Evolutionary conservation across 2,888 invertebrate genomes (phyloP).

Genomic region (Cryptocephalus moraei): DNA sequence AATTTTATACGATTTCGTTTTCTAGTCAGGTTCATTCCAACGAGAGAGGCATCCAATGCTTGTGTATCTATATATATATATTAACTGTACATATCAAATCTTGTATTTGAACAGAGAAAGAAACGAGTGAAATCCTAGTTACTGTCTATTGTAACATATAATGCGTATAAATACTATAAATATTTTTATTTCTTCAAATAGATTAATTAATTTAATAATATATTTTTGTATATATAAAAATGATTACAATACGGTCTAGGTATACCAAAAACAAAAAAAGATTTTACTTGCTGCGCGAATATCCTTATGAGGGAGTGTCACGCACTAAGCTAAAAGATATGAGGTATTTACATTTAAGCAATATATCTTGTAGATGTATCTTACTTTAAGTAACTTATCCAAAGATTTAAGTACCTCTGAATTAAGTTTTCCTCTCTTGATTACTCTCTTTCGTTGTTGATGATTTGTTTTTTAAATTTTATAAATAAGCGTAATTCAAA

Average conservation of each 20-base stretch:
- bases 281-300: slow-evolving; percentile 16
- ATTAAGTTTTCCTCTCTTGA: slow-evolving; percentile 1
- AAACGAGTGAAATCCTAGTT: slow-evolving; percentile 27
- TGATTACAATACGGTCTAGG: slow-evolving; percentile 36
- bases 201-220: slow-evolving; percentile 17
- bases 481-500: background rate
- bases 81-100: slow-evolving; percentile 4
- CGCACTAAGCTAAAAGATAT: slow-evolving; percentile 10
- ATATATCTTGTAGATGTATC: slow-evolving; percentile 16
- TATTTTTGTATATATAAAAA: slow-evolving; percentile 31
- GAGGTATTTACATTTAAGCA: slow-evolving; percentile 19
- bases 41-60: slow-evolving; percentile 22
- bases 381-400: background rate
- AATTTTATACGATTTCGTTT: slow-evolving; percentile 10
- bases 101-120: slow-evolving; percentile 8
- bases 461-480: slow-evolving; percentile 1
- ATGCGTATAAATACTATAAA: background rate
- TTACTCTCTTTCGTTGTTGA: slow-evolving; percentile 2
- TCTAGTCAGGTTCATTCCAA: slow-evolving; percentile 36
- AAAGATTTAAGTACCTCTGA: background rate
- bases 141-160: slow-evolving; percentile 18
- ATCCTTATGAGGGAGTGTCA: slow-evolving; percentile 6
- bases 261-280: slow-evolving; percentile 35
- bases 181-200: too few relatives aligned
- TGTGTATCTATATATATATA: slow-evolving; percentile 7